Conservation (phyloP, 1,140 invertebrate genomes). For the Brachionus koreanus region DNA sequence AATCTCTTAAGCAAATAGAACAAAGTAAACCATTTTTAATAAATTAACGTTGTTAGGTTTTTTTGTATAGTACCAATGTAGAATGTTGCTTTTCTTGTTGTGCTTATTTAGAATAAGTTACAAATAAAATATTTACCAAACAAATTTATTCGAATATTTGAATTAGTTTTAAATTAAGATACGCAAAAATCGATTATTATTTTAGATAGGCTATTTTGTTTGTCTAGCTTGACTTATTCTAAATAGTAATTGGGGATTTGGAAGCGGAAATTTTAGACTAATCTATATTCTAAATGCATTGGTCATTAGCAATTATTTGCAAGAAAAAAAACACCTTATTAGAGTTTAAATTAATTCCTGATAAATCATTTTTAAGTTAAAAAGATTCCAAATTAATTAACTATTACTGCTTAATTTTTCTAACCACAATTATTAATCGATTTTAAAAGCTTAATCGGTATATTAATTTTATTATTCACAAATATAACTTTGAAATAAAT, state of each 20-base stretch:
- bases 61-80: background rate
- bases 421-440: too few species aligned
- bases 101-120: background rate
- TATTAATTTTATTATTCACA: too few species aligned
- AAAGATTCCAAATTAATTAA: background rate
- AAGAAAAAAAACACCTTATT: background rate
- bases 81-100: background rate
- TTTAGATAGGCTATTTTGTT: background rate
- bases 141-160: background rate
- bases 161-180: conserved; percentile 20
- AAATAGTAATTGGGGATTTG: background rate
- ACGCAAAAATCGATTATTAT: conserved; percentile 9
- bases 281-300: background rate
- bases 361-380: background rate
- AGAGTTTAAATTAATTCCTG: background rate
- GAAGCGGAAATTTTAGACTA: background rate
- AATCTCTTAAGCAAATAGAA: background rate
- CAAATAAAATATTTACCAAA: background rate
- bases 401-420: too few species aligned
- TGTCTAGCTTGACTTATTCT: background rate
- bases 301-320: background rate
- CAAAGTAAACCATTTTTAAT: background rate
- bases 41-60: conserved; percentile 15
- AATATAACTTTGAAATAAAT: too few species aligned
- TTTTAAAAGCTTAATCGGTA: too few species aligned